These are phyloP conservation scores for Rhinoptilus africanus DNA, from an alignment of 2,113 vertebrate species.

Conservation along the genomic window DNA sequence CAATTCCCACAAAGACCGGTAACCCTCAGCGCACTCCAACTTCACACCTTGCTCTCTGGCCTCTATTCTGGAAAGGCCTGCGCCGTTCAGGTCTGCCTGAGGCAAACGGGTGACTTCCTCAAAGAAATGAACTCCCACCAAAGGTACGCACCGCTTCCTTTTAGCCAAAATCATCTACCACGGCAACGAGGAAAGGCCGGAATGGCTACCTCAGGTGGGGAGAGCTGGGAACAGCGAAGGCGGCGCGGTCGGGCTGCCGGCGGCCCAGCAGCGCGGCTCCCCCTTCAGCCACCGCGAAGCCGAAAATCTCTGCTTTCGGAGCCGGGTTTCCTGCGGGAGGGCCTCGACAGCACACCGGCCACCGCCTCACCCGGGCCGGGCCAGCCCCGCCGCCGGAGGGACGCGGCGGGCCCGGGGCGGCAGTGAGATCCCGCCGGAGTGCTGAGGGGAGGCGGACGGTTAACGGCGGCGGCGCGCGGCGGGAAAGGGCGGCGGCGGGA, in stretches of 20 bases:
- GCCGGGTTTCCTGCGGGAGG: background rate
- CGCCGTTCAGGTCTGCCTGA: fast-evolving
- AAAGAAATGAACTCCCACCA: fast-evolving
- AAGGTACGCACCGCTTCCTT: fast-evolving
- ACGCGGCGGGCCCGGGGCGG: too few species aligned
- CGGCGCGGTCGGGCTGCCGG: too few species aligned
- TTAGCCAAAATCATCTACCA: fast-evolving
- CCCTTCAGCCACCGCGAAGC: fast-evolving
- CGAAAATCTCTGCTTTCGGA: fast-evolving
- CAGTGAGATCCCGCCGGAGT: too few species aligned
- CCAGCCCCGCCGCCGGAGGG: too few species aligned
- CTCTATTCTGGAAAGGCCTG: fast-evolving
- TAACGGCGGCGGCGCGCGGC: background rate
- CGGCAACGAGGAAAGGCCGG: fast-evolving
- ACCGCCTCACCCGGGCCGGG: too few species aligned
- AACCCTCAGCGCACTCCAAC: background rate
- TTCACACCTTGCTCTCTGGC: fast-evolving
- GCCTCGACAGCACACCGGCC: too few species aligned
- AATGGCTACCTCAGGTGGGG: fast-evolving
- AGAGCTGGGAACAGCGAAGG: too few species aligned
- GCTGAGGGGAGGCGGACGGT: background rate
- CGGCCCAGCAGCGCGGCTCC: fast-evolving
- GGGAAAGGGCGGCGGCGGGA: too few species aligned
- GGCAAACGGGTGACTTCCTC: fast-evolving
- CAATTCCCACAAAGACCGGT: fast-evolving